phyloP scores from a whole-genome alignment of 2,113 vertebrate species.

The Serilophus lunatus region DNA sequence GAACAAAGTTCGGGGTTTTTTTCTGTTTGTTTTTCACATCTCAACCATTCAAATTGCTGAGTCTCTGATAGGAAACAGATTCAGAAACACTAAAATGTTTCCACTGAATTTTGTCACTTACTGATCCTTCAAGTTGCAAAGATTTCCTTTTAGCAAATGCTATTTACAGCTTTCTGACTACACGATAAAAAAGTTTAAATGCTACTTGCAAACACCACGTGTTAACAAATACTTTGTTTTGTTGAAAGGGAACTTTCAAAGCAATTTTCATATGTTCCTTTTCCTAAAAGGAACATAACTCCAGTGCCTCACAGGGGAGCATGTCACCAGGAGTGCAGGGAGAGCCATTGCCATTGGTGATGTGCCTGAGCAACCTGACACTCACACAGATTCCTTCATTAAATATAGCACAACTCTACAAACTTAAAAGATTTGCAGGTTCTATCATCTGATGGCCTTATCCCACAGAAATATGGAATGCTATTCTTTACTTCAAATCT shows the following conservation, averaged over 20 bases:
- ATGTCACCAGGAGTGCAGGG: accelerated
- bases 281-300: background rate
- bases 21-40: background rate
- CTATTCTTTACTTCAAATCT: background rate
- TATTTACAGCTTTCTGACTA: background rate
- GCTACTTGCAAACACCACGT: background rate
- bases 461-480: background rate
- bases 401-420: background rate
- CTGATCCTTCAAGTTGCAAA: background rate
- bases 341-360: accelerated
- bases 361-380: background rate
- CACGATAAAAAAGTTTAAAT: background rate
- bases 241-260: background rate
- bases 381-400: background rate
- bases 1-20: background rate
- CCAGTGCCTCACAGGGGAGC: background rate
- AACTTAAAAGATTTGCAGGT: background rate
- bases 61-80: background rate
- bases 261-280: background rate
- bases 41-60: background rate
- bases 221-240: background rate
- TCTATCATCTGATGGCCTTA: background rate
- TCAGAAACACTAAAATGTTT: background rate
- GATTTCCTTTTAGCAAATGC: background rate
- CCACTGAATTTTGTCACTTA: background rate